A percentile compares a stretch with the other conserved stretches of the same genome.
phyloP scores from a whole-genome alignment of 2,797 vertebrate species.

The Naso thynnoides region DNA sequence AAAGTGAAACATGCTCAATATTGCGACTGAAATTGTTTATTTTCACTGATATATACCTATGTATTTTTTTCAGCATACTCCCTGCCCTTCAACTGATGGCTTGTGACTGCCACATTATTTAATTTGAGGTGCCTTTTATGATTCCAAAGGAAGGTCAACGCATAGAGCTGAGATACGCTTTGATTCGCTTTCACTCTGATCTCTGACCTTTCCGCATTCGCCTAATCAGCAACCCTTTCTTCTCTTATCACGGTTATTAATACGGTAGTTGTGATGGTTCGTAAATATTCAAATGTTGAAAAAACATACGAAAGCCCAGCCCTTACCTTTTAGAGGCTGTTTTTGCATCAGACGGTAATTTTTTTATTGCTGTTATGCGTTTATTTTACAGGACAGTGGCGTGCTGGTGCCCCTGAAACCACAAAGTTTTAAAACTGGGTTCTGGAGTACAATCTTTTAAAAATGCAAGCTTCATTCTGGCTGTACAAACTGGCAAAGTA shows the following conservation, averaged over 20 bases:
- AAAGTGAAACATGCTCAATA: background rate
- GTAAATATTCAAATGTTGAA: background rate
- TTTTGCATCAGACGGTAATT: too few species aligned
- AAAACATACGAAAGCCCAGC: background rate
- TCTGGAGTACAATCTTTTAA: too few species aligned
- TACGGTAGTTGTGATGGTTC: background rate
- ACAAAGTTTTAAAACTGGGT: too few species aligned
- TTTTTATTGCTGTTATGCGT: too few species aligned
- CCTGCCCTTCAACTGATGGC: background rate
- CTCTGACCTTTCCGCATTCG: constrained; percentile 18
- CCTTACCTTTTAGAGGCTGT: background rate
- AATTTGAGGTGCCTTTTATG: constrained; percentile 21
- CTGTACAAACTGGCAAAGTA: too few species aligned
- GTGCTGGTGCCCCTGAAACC: too few species aligned
- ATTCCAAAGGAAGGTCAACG: constrained; percentile 30
- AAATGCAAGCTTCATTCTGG: too few species aligned
- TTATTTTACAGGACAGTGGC: too few species aligned
- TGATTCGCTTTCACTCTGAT: constrained; percentile 43
- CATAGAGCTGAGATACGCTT: background rate
- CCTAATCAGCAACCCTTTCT: background rate
- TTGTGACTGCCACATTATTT: background rate
- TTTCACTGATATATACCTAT: background rate
- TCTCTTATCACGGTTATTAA: background rate
- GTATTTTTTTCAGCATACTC: background rate
- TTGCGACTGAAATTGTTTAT: background rate